A percentile compares a stretch with the other conserved stretches of the same genome.
Evolutionary conservation across 35 echinoderm and acorn worm genomes (phyloP).

Genomic region (Stichopus chloronotus): DNA sequence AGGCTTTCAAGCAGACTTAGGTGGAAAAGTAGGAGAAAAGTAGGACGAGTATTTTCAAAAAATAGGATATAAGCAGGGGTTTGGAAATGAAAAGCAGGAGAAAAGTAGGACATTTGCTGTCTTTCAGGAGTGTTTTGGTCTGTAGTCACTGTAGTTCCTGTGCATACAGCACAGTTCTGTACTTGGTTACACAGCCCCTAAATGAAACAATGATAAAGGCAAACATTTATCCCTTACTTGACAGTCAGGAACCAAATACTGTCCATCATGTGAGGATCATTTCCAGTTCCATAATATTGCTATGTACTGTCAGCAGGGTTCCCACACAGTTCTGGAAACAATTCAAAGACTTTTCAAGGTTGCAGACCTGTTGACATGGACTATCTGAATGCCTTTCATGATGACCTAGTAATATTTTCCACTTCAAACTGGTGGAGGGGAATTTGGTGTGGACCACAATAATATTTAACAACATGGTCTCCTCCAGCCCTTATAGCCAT

Average conservation of each 20-base stretch:
- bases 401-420: not conserved
- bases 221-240: not conserved
- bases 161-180: not conserved
- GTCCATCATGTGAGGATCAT: conserved; percentile 24
- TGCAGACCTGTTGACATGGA: not conserved
- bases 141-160: not conserved
- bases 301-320: conserved; percentile 30
- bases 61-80: not conserved
- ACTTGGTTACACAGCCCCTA: conserved; percentile 17
- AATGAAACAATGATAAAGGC: not conserved
- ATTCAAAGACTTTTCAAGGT: conserved; percentile 18
- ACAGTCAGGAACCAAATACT: conserved; percentile 4
- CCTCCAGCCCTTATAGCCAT: conserved; percentile 14
- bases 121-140: not conserved
- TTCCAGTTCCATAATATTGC: conserved; percentile 29
- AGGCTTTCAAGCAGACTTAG: conserved; percentile 26
- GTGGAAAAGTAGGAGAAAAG: conserved; percentile 18
- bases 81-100: not conserved
- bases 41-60: not conserved
- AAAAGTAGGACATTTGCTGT: not conserved
- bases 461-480: conserved; percentile 10
- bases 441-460: conserved; percentile 11
- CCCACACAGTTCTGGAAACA: conserved; percentile 24
- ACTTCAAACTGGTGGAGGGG: not conserved
- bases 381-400: not conserved